Evolutionary conservation across 2,797 vertebrate genomes (phyloP).

Genomic region (Sebastes nivosus): DNA sequence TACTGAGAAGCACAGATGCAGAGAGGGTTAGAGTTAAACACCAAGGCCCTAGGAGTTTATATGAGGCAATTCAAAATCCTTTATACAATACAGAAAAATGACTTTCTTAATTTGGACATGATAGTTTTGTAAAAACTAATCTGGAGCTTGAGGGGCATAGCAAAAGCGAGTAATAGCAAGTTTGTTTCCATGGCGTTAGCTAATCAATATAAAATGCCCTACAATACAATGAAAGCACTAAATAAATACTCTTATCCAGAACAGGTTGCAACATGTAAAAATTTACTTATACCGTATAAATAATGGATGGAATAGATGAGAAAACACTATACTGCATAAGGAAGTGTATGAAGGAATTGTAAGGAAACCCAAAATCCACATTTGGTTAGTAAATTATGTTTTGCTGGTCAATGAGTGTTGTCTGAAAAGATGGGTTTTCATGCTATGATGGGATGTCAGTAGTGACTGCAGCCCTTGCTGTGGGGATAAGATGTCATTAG

Average conservation of each 20-base stretch:
- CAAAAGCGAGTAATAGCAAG: background rate
- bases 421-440: conserved; percentile 11
- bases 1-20: background rate
- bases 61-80: background rate
- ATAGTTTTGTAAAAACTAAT: background rate
- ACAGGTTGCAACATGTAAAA: background rate
- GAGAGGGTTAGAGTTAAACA: background rate
- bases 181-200: background rate
- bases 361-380: background rate
- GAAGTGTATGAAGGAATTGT: background rate
- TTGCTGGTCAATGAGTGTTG: background rate
- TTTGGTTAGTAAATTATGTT: background rate
- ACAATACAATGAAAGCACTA: background rate
- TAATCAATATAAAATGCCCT: background rate
- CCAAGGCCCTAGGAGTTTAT: background rate
- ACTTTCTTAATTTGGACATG: background rate
- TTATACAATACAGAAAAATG: background rate
- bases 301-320: background rate
- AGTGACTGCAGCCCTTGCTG: conserved; percentile 22
- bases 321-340: background rate
- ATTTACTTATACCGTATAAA: background rate
- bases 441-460: background rate
- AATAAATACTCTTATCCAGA: background rate
- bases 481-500: conserved; percentile 48
- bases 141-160: background rate